These are phyloP conservation scores for Melitaea cinxia DNA, from an alignment of 1,140 invertebrate genomes.

Conservation along the genomic window DNA sequence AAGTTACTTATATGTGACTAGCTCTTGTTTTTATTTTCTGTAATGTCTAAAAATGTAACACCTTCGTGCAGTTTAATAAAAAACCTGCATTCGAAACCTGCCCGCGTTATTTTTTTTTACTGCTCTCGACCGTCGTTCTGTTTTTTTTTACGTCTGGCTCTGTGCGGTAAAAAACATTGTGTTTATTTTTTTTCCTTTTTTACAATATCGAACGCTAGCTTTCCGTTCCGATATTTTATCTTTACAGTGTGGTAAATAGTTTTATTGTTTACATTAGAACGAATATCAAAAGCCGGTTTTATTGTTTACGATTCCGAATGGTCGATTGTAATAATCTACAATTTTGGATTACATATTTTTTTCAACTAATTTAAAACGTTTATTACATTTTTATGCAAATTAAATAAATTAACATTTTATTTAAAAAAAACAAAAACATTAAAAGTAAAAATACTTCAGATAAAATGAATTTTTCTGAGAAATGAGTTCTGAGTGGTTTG, in stretches of 20 bases:
- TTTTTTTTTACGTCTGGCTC: conserved; percentile 80
- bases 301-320: background rate
- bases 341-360: background rate
- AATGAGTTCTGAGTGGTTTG: no score
- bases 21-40: conserved; percentile 8
- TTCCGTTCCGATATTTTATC: conserved; percentile 35
- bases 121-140: conserved; percentile 58
- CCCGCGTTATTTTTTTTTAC: conserved; percentile 76
- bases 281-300: conserved; percentile 16
- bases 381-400: background rate
- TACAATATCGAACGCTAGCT: conserved; percentile 56
- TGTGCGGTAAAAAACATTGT: conserved; percentile 68
- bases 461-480: background rate
- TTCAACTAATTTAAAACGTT: background rate
- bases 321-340: background rate
- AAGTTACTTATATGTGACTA: conserved; percentile 14
- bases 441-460: background rate
- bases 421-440: background rate
- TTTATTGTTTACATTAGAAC: conserved; percentile 22
- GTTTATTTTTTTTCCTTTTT: conserved; percentile 62
- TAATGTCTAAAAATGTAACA: conserved; percentile 31
- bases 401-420: background rate
- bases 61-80: conserved; percentile 58
- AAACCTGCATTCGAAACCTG: conserved; percentile 75
- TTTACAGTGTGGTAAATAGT: conserved; percentile 21